phyloP scores from a whole-genome alignment of 2,113 vertebrate genomes.

The Sturnus vulgaris region DNA sequence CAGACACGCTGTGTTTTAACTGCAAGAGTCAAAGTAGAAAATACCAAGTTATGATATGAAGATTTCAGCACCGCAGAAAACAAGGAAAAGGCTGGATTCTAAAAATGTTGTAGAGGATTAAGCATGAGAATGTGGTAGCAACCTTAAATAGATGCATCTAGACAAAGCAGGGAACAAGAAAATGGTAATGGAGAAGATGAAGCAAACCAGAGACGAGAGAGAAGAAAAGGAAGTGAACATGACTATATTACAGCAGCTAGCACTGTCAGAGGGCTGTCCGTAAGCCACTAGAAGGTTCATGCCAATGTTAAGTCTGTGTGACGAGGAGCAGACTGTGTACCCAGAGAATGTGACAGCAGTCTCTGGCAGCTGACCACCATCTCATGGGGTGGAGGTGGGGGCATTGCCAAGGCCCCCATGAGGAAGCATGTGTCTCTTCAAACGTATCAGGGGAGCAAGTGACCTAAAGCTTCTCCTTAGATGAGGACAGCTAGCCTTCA shows the following conservation, averaged over 20 bases:
- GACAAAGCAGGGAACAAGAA: background rate
- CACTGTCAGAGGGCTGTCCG: background rate
- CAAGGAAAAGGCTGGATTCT: background rate
- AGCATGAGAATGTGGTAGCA: background rate
- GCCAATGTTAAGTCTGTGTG: accelerated
- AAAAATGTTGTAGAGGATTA: background rate
- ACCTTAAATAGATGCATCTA: background rate
- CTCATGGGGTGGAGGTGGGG: accelerated
- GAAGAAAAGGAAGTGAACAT: background rate
- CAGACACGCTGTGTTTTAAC: background rate
- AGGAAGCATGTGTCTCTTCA: background rate
- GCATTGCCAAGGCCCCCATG: background rate
- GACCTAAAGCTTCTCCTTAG: background rate
- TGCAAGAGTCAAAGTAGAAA: background rate
- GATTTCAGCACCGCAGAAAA: background rate
- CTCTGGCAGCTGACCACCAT: background rate
- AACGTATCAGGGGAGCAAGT: background rate
- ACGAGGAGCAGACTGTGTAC: background rate
- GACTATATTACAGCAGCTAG: background rate
- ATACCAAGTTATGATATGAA: background rate
- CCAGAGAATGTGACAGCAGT: background rate
- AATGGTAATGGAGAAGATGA: background rate
- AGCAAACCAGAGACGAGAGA: background rate
- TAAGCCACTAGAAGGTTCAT: background rate
- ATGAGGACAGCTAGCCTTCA: background rate